A percentile compares a stretch with the other conserved stretches of the same genome.
These are phyloP conservation scores for Agelastica alni DNA, from an alignment of 2,888 invertebrate species.

Conservation along the genomic window DNA sequence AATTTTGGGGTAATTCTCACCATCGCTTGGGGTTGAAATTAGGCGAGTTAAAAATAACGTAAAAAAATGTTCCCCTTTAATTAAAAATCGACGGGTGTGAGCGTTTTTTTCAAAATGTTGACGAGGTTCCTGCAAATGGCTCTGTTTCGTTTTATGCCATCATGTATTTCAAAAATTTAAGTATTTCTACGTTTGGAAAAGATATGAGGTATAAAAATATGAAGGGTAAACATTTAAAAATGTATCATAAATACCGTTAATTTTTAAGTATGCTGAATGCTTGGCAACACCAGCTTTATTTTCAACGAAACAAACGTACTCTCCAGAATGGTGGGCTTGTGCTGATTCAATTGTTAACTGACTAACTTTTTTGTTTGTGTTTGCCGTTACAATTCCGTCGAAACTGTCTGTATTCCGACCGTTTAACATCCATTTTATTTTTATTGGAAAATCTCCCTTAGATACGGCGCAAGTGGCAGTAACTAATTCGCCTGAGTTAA, in stretches of 20 bases:
- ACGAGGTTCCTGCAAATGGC: too few species aligned
- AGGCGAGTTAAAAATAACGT: too few species aligned
- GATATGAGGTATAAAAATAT: slow-evolving; percentile 1
- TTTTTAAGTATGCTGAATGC: slow-evolving; percentile 58
- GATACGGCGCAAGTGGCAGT: slow-evolving; percentile 71
- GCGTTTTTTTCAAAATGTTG: too few species aligned
- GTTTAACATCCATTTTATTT: slow-evolving; percentile 54
- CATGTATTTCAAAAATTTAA: too few species aligned
- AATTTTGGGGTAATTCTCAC: too few species aligned
- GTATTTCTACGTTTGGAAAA: too few species aligned
- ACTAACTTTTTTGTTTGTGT: slow-evolving; percentile 34
- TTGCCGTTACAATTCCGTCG: slow-evolving; percentile 49
- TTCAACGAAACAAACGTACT: slow-evolving; percentile 66
- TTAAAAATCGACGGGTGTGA: too few species aligned
- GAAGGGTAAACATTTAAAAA: background rate
- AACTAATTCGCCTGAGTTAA: slow-evolving; percentile 70
- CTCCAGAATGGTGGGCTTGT: slow-evolving; percentile 64
- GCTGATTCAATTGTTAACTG: slow-evolving; percentile 55
- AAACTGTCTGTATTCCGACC: slow-evolving; percentile 48
- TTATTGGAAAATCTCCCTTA: slow-evolving; percentile 78
- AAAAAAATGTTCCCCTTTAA: too few species aligned
- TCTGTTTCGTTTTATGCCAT: too few species aligned
- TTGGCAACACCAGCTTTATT: slow-evolving; percentile 64
- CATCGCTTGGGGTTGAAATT: too few species aligned
- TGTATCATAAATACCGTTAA: slow-evolving; percentile 39